Conservation (phyloP, 2,797 vertebrate genomes). For the Diglossa cyanea region DNA sequence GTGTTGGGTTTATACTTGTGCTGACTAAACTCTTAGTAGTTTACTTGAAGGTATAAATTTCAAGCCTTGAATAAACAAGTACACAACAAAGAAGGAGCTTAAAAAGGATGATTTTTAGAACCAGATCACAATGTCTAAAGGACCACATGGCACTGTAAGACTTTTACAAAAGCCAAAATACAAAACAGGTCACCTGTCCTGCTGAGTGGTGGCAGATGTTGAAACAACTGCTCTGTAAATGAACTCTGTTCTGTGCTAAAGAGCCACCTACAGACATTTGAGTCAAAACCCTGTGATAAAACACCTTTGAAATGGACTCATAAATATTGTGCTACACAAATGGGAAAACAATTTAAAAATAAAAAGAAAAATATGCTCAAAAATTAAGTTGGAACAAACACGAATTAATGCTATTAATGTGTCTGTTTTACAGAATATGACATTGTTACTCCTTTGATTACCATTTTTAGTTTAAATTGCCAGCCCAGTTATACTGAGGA, state of each 20-base stretch:
- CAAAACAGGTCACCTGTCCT: slow-evolving; percentile 10
- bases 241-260: slow-evolving; percentile 3
- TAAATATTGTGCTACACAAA: not conserved
- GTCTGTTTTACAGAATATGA: not conserved
- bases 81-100: not conserved
- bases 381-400: not conserved
- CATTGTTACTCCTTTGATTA: not conserved
- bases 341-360: not conserved
- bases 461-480: not conserved
- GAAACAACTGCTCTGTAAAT: slow-evolving; percentile 36
- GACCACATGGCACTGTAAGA: not conserved
- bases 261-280: slow-evolving; percentile 28
- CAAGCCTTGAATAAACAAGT: not conserved
- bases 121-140: not conserved
- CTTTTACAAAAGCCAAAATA: not conserved
- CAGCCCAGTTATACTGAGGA: not conserved
- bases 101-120: not conserved
- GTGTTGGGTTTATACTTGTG: not conserved
- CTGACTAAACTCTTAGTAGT: not conserved
- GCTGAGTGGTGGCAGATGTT: slow-evolving; percentile 36
- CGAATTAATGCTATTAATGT: not conserved
- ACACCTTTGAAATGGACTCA: slow-evolving; percentile 4
- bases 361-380: not conserved
- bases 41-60: not conserved
- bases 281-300: slow-evolving; percentile 41